Conservation (phyloP, 2,113 vertebrate genomes). For the Nanger granti region DNA sequence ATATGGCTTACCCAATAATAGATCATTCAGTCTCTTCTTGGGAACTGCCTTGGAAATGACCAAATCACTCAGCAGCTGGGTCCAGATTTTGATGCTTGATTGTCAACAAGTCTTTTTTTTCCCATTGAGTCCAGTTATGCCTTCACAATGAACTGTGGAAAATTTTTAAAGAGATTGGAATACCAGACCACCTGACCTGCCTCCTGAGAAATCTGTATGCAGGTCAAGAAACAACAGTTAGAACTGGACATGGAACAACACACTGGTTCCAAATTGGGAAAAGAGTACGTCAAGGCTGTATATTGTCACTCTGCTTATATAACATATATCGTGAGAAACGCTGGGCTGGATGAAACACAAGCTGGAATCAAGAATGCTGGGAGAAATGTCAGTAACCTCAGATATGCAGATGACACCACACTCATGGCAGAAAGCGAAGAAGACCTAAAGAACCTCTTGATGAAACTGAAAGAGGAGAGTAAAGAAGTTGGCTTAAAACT, state of each 20-base stretch:
- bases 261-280: not conserved
- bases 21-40: not conserved
- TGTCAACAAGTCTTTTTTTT: not conserved
- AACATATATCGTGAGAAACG: not conserved
- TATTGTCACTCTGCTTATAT: not conserved
- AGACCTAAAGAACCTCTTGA: not conserved
- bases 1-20: rapidly evolving
- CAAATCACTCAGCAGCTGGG: not conserved
- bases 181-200: not conserved
- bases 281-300: not conserved
- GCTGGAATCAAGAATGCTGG: not conserved
- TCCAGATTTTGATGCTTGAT: not conserved
- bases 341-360: not conserved
- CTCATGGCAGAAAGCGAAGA: not conserved
- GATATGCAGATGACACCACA: not conserved
- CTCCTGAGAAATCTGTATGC: not conserved
- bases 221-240: not conserved
- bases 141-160: not conserved
- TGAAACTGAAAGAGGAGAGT: not conserved
- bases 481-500: not conserved
- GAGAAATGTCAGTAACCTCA: not conserved
- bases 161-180: not conserved
- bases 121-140: not conserved
- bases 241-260: not conserved
- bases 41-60: not conserved